These are phyloP conservation scores for Geodia barretti DNA, from an alignment of 37 sponge, comb jelly and placozoan genomes.

Conservation along the genomic window DNA sequence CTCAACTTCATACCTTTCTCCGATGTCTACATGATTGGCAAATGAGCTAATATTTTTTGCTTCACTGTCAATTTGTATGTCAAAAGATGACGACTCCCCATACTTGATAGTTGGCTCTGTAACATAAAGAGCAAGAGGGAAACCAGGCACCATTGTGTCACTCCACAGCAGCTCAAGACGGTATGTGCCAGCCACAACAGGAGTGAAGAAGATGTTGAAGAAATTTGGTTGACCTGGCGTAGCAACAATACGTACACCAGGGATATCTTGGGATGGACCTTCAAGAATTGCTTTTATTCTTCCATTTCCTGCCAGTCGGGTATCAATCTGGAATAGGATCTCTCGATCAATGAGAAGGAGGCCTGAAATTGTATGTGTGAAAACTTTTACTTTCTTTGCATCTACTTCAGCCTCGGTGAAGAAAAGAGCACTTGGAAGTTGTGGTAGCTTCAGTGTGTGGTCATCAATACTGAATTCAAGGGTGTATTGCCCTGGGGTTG, in stretches of 20 bases:
- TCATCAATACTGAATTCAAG: too few species aligned
- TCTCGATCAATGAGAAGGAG: too few species aligned
- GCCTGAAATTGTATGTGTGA: too few species aligned
- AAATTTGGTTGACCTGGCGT: not conserved
- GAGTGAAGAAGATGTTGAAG: slow-evolving; percentile 40
- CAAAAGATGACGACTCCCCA: slow-evolving; percentile 19
- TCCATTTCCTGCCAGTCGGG: slow-evolving; percentile 57
- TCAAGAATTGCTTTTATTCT: slow-evolving; percentile 41
- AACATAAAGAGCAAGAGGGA: too few species aligned
- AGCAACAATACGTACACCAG: slow-evolving; percentile 4
- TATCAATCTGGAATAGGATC: slow-evolving; percentile 29
- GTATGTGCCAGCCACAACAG: slow-evolving; percentile 43
- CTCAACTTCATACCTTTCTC: slow-evolving; percentile 20
- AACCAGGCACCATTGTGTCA: too few species aligned
- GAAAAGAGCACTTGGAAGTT: too few species aligned
- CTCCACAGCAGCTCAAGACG: slow-evolving; percentile 23
- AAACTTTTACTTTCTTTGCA: too few species aligned
- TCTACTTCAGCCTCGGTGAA: too few species aligned
- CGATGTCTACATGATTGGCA: slow-evolving; percentile 39
- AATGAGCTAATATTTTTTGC: slow-evolving; percentile 18
- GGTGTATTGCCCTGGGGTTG: too few species aligned
- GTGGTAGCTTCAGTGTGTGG: too few species aligned
- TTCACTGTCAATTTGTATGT: slow-evolving; percentile 19
- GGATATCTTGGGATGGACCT: slow-evolving; percentile 7
- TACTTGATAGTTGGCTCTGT: not conserved